Base-by-base conservation (phyloP, 2,113 vertebrate species). In the Pantherophis guttatus region DNA sequence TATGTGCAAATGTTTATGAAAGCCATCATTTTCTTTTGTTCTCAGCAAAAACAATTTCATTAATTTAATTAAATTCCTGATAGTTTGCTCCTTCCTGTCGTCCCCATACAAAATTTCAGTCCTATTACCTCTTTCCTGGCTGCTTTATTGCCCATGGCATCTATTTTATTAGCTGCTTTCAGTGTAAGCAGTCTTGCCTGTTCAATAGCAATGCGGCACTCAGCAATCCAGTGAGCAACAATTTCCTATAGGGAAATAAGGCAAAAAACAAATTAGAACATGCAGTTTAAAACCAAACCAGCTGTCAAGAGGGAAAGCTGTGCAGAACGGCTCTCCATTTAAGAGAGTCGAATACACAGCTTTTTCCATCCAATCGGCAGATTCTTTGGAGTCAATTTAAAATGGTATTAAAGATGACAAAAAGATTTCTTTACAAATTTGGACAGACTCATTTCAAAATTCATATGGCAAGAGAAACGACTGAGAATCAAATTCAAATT, bases 161-260 rank as follows among this genome's bases (percentile, higher is more conserved):
- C 99, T 0, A 99, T 97, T 89, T 93, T 97, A 88, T 96, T 96
- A 89, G 99, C 99, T 1, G 99, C 98, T n/a, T 97, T 97, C 0
- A 99, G 96, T 0, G 98, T 99, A 91, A 99, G 97, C 95, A 99
- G 96, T 29, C 98, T 98, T 3, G 98, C 98, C 96, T 99, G 98
- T 23, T 99, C 98, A 6, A 99, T 99, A 94, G 97, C 95, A n/a
- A 99, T 98, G 75, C 98, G 98, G 86, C 99, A 98, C 90, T 99
- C 98, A 0, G 99, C 99, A 17, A 99, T 98, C 99, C 98, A 98
- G 96, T 99, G 99, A n/a, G 98, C 98, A 57, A 99, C 96, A 0
- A 98, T 98, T 75, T 99, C 99, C 99, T 99, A 95, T 1, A 86
- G 88, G 33, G 59, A 1, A 58, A 70, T 29, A 85, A 90, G 59